Conservation (phyloP, 2,113 vertebrate species). For the Brevimyrus niger region DNA sequence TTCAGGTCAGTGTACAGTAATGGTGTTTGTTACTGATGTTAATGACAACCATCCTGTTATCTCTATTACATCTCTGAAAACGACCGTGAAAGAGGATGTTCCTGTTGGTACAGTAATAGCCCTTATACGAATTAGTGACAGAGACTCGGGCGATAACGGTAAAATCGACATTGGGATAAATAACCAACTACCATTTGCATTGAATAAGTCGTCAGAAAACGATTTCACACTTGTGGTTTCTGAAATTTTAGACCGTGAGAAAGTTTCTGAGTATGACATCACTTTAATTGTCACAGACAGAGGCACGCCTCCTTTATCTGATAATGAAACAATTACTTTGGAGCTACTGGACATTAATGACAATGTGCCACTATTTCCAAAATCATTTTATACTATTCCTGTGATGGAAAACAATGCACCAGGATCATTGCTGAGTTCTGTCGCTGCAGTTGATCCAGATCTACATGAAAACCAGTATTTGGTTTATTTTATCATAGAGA, state of each 20-base stretch:
- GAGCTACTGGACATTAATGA: slow-evolving; percentile 30
- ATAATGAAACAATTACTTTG: not conserved
- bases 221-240: not conserved
- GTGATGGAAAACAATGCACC: slow-evolving; percentile 42
- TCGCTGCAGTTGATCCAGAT: slow-evolving; percentile 52
- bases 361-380: slow-evolving; percentile 41
- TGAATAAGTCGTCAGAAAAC: not conserved
- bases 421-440: slow-evolving; percentile 34
- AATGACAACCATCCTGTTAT: not conserved
- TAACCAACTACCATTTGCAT: not conserved
- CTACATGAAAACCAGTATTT: too few species aligned
- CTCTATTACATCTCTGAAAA: not conserved
- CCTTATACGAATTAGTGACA: not conserved
- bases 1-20: not conserved
- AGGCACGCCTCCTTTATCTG: not conserved
- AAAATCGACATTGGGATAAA: not conserved
- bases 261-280: not conserved
- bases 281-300: not conserved
- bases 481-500: slow-evolving; percentile 69
- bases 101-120: not conserved
- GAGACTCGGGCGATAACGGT: not conserved
- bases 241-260: not conserved
- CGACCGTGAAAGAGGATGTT: not conserved
- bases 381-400: slow-evolving; percentile 37
- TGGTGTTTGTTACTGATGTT: not conserved